Evolutionary conservation across 2,113 vertebrate species (phyloP).

Genomic region (Apus apus): DNA sequence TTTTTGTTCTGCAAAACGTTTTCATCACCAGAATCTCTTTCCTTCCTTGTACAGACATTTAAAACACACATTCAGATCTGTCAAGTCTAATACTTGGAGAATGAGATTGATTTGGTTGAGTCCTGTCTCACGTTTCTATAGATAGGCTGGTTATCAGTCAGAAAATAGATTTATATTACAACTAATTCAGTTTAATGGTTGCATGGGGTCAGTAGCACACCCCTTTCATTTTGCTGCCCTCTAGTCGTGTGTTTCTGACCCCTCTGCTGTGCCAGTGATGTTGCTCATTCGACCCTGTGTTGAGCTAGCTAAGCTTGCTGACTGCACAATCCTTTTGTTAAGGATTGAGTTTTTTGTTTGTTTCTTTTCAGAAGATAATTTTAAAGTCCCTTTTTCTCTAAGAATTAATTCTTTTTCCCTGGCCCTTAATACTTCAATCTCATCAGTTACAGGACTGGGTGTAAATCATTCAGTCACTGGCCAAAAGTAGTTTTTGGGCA

Average conservation of each 20-base stretch:
- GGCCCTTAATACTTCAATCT: background rate
- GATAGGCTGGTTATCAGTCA: background rate
- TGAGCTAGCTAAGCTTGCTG: background rate
- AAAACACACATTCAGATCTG: conserved; percentile 2
- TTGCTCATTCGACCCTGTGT: background rate
- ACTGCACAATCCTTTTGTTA: background rate
- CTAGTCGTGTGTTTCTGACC: background rate
- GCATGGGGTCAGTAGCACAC: background rate
- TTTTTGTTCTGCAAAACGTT: conserved; percentile 23
- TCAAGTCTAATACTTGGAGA: background rate
- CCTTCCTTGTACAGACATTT: conserved; percentile 7
- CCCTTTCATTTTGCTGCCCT: background rate
- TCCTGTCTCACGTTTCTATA: conserved; percentile 19
- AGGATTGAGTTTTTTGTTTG: background rate
- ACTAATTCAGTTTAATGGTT: background rate
- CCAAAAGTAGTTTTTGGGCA: background rate
- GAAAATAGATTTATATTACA: background rate
- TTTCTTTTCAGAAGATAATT: background rate
- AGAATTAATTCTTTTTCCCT: background rate
- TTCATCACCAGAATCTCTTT: background rate
- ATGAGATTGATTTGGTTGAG: background rate
- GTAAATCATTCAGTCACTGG: background rate
- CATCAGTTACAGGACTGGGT: background rate
- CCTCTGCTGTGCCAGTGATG: background rate
- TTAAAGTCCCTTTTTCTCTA: background rate